Percentiles rank a stretch among this genome's conserved stretches.
phyloP scores from a whole-genome alignment of 1,140 invertebrate genomes.

The Magallana ariakensis region DNA sequence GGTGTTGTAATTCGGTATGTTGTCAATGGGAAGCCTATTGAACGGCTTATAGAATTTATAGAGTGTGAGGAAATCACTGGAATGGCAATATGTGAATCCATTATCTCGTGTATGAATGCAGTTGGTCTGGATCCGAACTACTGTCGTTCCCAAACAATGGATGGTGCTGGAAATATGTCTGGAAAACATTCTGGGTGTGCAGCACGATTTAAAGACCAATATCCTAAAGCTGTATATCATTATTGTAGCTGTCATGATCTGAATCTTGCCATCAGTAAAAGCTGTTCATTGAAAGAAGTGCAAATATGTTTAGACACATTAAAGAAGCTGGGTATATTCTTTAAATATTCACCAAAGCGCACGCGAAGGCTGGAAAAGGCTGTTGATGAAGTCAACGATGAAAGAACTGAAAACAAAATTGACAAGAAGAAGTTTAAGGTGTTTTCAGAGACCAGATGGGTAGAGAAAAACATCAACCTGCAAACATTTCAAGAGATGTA shows the following conservation, averaged over 20 bases:
- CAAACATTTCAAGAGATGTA: constrained; percentile 55
- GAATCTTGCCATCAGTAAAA: constrained; percentile 58
- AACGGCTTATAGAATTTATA: constrained; percentile 56
- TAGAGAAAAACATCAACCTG: constrained; percentile 58
- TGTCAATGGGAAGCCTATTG: constrained; percentile 40
- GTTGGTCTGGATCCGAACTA: constrained; percentile 41
- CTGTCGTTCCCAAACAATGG: constrained; percentile 62
- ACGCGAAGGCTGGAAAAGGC: constrained; percentile 48
- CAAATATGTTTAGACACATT: constrained; percentile 56
- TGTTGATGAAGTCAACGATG: constrained; percentile 49
- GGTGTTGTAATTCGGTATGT: constrained; percentile 56
- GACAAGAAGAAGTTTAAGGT: constrained; percentile 48
- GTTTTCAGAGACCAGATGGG: constrained; percentile 57
- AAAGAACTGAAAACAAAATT: not conserved
- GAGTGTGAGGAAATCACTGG: constrained; percentile 55
- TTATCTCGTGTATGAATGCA: constrained; percentile 47
- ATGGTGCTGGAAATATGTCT: constrained; percentile 61
- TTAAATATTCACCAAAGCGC: constrained; percentile 61
- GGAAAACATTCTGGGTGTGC: constrained; percentile 50
- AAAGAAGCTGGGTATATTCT: constrained; percentile 59
- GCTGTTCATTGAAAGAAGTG: constrained; percentile 59
- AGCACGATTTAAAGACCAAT: constrained; percentile 45
- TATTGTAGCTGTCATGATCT: constrained; percentile 60
- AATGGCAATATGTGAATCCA: constrained; percentile 43
- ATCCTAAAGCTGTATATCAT: constrained; percentile 55